These are phyloP conservation scores for Dromius quadrimaculatus DNA, from an alignment of 2,888 invertebrate genomes.

Conservation along the genomic window DNA sequence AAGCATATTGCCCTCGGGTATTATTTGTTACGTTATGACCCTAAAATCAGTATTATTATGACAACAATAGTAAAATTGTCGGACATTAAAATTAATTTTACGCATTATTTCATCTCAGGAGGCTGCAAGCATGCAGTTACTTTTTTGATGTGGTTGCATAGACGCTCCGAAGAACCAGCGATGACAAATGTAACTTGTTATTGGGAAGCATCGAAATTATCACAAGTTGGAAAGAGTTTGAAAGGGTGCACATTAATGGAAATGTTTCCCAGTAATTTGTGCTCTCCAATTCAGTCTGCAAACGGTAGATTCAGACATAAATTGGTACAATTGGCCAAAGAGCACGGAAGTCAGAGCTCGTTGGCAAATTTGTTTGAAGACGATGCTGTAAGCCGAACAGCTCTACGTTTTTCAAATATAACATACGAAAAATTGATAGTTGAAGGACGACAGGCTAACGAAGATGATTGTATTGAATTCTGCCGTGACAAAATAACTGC, in stretches of 20 bases:
- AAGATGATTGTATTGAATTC: not conserved
- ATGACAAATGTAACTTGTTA: slow-evolving; percentile 53
- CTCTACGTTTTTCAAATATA: not conserved
- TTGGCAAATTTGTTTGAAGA: not conserved
- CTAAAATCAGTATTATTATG: no score
- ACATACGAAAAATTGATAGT: not conserved
- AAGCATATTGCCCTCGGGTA: no score
- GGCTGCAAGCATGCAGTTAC: slow-evolving; percentile 52
- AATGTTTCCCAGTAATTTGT: not conserved
- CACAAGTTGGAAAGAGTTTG: slow-evolving; percentile 49
- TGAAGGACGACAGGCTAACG: not conserved
- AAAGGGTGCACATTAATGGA: slow-evolving; percentile 22
- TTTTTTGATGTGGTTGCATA: slow-evolving; percentile 10
- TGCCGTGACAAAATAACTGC: not conserved
- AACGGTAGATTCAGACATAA: not conserved
- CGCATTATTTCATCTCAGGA: slow-evolving; percentile 51
- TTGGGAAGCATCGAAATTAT: slow-evolving; percentile 54
- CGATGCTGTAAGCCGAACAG: not conserved
- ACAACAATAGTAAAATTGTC: no score
- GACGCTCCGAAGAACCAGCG: slow-evolving; percentile 54
- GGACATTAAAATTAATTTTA: no score
- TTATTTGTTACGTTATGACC: no score
- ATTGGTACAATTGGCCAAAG: not conserved
- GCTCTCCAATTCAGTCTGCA: not conserved
- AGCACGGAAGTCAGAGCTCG: not conserved